Percentiles rank a stretch among this genome's conserved stretches.
phyloP scores from a whole-genome alignment of 2,888 invertebrate genomes.

The Limnephilus auricula region DNA sequence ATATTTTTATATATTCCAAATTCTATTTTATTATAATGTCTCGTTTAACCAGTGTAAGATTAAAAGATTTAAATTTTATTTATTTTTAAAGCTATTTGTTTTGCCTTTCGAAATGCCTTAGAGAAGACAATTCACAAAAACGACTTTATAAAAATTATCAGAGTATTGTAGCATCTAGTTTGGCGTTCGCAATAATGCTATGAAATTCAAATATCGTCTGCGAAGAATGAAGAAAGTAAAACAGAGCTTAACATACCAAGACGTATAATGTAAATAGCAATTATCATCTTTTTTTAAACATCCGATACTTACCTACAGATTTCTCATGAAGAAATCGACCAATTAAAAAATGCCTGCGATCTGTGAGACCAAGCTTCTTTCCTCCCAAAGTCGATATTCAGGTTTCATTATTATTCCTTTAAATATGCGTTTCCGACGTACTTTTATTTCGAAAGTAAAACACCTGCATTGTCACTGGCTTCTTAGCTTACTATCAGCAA shows the following conservation, averaged over 20 bases:
- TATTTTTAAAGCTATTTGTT: too few species aligned
- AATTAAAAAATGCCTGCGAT: neutral
- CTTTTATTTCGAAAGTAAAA: constrained; percentile 38
- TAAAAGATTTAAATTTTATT: too few species aligned
- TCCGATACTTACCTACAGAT: neutral
- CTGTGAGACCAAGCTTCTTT: neutral
- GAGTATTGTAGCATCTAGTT: neutral
- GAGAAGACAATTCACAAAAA: neutral
- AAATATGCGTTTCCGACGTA: neutral
- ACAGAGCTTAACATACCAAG: neutral
- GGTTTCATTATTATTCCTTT: constrained; percentile 12
- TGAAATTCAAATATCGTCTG: neutral
- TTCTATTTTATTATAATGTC: neutral
- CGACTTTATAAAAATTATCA: neutral
- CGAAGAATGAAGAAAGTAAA: neutral
- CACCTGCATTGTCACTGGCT: neutral
- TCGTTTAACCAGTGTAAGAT: too few species aligned
- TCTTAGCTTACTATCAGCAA: neutral
- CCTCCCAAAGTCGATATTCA: constrained; percentile 2
- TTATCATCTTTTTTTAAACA: neutral
- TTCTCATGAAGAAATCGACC: neutral
- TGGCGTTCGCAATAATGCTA: neutral
- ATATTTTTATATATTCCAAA: neutral
- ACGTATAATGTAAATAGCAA: neutral
- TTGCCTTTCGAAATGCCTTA: neutral